Conservation (phyloP, 2,888 invertebrate genomes). For the Ophraella communa region DNA sequence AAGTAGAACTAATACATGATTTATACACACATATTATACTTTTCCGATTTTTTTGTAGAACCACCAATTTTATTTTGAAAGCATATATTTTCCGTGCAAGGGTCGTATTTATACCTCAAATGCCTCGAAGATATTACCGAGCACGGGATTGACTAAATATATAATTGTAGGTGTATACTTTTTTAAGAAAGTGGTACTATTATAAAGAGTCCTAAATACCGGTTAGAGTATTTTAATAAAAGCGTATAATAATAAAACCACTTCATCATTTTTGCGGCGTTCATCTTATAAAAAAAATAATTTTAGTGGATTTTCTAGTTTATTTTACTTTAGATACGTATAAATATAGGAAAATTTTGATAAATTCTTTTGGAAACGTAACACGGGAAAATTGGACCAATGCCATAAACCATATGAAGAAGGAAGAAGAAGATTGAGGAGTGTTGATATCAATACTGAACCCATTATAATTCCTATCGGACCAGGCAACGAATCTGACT, state of each 20-base stretch:
- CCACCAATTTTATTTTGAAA: constrained; percentile 31
- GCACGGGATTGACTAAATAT: constrained; percentile 37
- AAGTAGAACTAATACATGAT: neutral
- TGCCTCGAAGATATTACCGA: constrained; percentile 33
- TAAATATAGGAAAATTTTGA: no score
- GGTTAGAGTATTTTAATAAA: constrained; percentile 28
- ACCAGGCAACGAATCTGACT: no score
- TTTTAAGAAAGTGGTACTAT: constrained; percentile 32
- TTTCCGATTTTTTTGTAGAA: constrained; percentile 19
- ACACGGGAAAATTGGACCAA: no score
- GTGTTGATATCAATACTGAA: no score
- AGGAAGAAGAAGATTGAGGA: no score
- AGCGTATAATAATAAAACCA: constrained; percentile 14
- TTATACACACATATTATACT: neutral
- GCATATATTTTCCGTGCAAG: constrained; percentile 28
- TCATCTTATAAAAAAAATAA: no score
- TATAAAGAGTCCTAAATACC: constrained; percentile 35
- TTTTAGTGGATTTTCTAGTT: no score
- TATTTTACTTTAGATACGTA: no score
- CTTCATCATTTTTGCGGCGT: constrained; percentile 4
- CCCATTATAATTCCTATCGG: no score
- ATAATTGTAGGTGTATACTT: constrained; percentile 37
- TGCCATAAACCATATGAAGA: no score
- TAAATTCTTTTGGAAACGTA: no score
- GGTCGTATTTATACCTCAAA: constrained; percentile 30